Conservation (phyloP, 2,113 vertebrate species). For the Gymnogyps californianus region DNA sequence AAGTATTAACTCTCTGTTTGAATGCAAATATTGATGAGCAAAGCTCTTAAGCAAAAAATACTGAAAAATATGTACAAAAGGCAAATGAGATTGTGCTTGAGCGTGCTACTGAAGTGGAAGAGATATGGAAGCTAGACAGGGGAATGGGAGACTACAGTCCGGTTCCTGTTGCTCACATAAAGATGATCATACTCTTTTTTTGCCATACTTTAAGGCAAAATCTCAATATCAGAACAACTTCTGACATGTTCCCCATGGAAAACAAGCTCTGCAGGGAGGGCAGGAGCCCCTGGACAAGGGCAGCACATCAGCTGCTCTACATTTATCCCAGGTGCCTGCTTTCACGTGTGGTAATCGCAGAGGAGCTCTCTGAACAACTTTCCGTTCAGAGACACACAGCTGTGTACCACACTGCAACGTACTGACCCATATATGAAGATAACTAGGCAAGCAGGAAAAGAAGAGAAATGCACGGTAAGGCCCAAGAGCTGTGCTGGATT, state of each 20-base stretch:
- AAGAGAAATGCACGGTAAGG: not conserved
- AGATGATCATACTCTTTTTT: not conserved
- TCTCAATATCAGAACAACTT: not conserved
- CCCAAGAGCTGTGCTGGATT: not conserved
- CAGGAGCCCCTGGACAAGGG: not conserved
- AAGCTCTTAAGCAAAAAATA: not conserved
- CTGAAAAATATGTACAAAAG: not conserved
- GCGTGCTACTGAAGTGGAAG: not conserved
- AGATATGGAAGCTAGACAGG: not conserved
- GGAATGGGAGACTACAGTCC: not conserved
- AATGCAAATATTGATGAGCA: not conserved
- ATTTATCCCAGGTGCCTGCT: not conserved
- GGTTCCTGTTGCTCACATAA: not conserved
- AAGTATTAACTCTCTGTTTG: not conserved
- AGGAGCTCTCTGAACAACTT: not conserved
- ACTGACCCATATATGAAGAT: not conserved
- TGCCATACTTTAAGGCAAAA: not conserved
- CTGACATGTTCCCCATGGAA: not conserved
- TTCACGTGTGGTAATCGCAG: accelerated
- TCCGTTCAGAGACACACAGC: not conserved
- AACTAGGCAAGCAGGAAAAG: not conserved
- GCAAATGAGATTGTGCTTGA: not conserved
- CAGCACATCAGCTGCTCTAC: not conserved
- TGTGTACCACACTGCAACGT: not conserved
- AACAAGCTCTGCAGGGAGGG: not conserved